Base-by-base conservation (phyloP, 2,113 vertebrate genomes). In the Martes martes region DNA sequence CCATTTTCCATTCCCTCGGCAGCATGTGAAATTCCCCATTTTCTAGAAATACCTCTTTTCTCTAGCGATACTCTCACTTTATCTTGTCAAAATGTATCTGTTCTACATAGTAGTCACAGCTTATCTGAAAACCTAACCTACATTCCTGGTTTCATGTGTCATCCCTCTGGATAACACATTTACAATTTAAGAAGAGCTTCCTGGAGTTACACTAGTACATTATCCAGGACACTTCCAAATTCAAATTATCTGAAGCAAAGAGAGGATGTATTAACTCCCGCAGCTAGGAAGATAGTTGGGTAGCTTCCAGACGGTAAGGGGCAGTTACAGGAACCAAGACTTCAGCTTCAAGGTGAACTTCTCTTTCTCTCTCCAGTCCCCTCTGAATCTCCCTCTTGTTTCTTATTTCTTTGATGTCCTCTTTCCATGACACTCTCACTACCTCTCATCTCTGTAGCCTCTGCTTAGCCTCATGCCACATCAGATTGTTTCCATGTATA, bases 131-230 rank as follows among this genome's bases (percentile, higher is more conserved):
- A 69, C 21, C 71, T 85, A 78, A 42, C 84, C 59, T 45, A 52
- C 13, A 33, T 36, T 33, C 74, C 26, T 24, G 21, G 24, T 16
- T 82, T 59, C 33, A 16, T 42, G 26, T 31, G 15, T 65, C 82
- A 83, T 93, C 73, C 21, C 55, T 73, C 47, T 88, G 63, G 36
- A 78, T 52, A 91, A 87, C 23, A 63, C 28, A 76, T 23, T 95
- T 24, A 81, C 63, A 95, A 23, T 91, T 95, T 73, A 96, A 97
- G 91, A 96, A 95, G 65, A 88, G 50, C 36, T 74, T 88, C 67
- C 84, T 47, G 5, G 45, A 89, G 55, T 89, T 33, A 55, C 19
- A 96, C 50, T 73, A 69, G 74, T 78, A 78, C 88, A 92, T 92
- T 80, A 92, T 67, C 69, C 79, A 93, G 45, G 33, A 94, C n/a